These are phyloP conservation scores for Agonopterix alstromeriana DNA, from an alignment of 2,888 invertebrate species.

Conservation along the genomic window DNA sequence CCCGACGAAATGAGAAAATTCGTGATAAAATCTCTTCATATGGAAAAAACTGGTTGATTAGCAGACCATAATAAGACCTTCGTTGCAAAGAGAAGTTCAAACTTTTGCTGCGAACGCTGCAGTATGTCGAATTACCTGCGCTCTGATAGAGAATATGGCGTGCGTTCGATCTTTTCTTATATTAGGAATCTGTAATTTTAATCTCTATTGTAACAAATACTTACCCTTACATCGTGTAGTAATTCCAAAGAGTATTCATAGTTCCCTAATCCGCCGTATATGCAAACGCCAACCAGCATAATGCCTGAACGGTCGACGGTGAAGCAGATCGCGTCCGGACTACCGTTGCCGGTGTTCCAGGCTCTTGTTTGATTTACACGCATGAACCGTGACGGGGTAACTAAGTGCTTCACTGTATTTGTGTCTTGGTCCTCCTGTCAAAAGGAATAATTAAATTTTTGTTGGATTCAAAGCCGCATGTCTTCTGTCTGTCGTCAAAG, in stretches of 20 bases:
- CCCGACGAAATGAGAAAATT: too few species aligned
- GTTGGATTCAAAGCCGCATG: too few species aligned
- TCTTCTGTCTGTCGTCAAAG: too few species aligned
- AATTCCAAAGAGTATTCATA: conserved; percentile 95
- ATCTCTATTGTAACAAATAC: conserved; percentile 3
- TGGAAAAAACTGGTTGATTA: too few species aligned
- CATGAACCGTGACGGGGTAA: conserved; percentile 93
- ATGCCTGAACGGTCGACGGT: conserved; percentile 94
- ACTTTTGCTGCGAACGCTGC: too few species aligned
- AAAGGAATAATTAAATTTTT: not conserved
- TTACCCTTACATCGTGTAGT: conserved; percentile 79
- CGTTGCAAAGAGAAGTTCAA: too few species aligned
- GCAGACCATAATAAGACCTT: too few species aligned
- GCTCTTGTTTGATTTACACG: conserved; percentile 92
- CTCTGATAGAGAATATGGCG: too few species aligned
- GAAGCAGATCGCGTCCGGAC: conserved; percentile 97
- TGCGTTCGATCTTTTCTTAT: too few species aligned
- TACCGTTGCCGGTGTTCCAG: conserved; percentile 98
- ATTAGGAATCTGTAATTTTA: too few species aligned
- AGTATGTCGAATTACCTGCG: too few species aligned
- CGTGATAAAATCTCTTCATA: too few species aligned
- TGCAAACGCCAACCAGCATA: conserved; percentile 90
- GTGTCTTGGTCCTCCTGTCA: conserved; percentile 81
- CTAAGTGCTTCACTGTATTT: conserved; percentile 83
- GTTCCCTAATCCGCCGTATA: conserved; percentile 92